phyloP scores from a whole-genome alignment of 2,888 invertebrate species.

The Actias luna region DNA sequence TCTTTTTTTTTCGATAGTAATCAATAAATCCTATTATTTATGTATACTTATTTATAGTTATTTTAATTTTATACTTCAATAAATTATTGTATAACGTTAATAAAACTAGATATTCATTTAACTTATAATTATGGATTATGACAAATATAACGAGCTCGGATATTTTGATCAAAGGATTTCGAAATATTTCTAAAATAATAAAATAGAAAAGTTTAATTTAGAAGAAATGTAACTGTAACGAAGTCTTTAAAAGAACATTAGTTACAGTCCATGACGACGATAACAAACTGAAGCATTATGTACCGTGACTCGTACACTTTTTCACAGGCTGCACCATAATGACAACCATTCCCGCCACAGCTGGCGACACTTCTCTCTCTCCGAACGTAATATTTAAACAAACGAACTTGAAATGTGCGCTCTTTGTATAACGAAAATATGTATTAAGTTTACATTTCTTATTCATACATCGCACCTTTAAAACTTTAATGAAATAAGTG shows the following conservation, averaged over 20 bases:
- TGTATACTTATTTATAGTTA: too few relatives aligned
- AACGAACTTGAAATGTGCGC: not conserved
- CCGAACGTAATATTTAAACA: not conserved
- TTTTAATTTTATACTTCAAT: too few relatives aligned
- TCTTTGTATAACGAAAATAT: not conserved
- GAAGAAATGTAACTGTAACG: conserved; percentile 5
- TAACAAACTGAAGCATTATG: conserved; percentile 8
- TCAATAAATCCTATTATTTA: too few relatives aligned
- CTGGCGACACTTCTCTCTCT: conserved; percentile 1
- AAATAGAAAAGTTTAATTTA: not conserved
- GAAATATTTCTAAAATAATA: not conserved
- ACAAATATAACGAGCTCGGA: not conserved
- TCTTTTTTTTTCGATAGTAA: too few relatives aligned
- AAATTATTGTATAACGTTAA: too few relatives aligned
- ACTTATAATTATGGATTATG: not conserved
- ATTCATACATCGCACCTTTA: too few relatives aligned
- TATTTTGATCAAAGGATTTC: not conserved
- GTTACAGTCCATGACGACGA: conserved; percentile 11
- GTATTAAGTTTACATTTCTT: too few relatives aligned
- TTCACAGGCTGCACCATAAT: not conserved
- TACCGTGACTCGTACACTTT: conserved; percentile 4
- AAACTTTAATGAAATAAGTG: too few relatives aligned
- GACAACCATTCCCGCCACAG: conserved; percentile 1
- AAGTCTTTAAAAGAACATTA: conserved; percentile 2
- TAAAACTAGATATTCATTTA: too few relatives aligned